These are phyloP conservation scores for Mesorhabditis spiculigera DNA, from an alignment of 2,888 invertebrate genomes.

Conservation along the genomic window DNA sequence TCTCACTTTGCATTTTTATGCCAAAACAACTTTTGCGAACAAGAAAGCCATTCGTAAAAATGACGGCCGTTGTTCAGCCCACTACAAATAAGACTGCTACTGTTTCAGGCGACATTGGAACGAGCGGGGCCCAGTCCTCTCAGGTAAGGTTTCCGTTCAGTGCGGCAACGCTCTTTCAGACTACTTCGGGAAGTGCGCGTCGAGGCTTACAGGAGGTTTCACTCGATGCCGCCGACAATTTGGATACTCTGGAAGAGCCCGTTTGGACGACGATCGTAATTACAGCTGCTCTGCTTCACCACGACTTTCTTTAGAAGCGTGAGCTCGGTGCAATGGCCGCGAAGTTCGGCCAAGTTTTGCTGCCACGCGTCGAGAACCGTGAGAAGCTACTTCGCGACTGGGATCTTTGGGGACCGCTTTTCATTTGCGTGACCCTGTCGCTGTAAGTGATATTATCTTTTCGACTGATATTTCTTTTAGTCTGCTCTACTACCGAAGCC, in stretches of 20 bases:
- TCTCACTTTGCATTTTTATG: no score
- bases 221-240: slow-evolving; percentile 38
- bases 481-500: neutral
- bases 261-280: slow-evolving; percentile 55
- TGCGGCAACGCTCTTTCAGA: neutral
- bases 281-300: neutral
- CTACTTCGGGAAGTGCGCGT: slow-evolving; percentile 10
- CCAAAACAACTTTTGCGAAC: no score
- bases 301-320: slow-evolving; percentile 71
- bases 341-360: slow-evolving; percentile 89
- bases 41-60: no score
- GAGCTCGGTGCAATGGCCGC: slow-evolving; percentile 87
- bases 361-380: slow-evolving; percentile 74
- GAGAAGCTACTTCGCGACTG: slow-evolving; percentile 89
- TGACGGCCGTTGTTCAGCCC: no score
- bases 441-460: slow-evolving; percentile 59
- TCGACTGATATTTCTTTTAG: neutral
- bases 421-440: slow-evolving; percentile 93
- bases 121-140: neutral
- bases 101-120: neutral
- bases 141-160: no score
- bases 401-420: slow-evolving; percentile 97
- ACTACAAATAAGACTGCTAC: no score
- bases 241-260: slow-evolving; percentile 58
- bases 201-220: slow-evolving; percentile 35